Base-by-base conservation (phyloP, 2,113 vertebrate species). In the Pterocles gutturalis region DNA sequence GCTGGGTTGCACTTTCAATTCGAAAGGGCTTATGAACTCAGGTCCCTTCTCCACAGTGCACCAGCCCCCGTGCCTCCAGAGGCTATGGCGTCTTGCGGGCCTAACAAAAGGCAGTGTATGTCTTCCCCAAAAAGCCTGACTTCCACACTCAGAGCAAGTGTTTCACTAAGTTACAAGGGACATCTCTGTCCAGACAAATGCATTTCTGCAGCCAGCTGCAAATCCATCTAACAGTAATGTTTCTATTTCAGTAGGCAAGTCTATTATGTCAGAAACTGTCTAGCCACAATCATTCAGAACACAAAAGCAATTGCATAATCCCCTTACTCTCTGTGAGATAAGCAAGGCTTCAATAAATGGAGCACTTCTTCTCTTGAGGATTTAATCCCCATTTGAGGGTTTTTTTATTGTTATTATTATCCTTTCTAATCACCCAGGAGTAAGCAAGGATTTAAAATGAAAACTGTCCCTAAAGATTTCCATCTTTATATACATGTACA, bases 291-390 rank as follows among this genome's bases (percentile, higher is more conserved):
- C 85, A 43, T 92, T 96, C 89, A 87, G 94, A 95, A 94, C 76
- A 96, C 97, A 97, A 96, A 98, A 97, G 94, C 96, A 94, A 96
- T 96, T 92, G 21, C 93, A 95, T 97, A 97, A 97, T 96, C 96
- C 89, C 87, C 93, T 96, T 96, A 95, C 91, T 97, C 93, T 79
- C 66, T 94, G 91, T 0, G 65, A 96, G 91, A 95, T 95, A 97
- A 98, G 94, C 88, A 94, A 94, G 84, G 88, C 90, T 95, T 62
- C 87, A 95, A 97, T 96, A 97, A 97, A 98, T 90, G 79, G 93
- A 97, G 94, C 71, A 81, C 92, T 97, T 97, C 96, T 97, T 95
- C 96, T 91, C 83, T 69, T 94, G 81, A 17, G 84, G 96, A 97
- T 96, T 96, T 95, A 95, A 97, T 95, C 77, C 92, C 90, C 94